Conservation (phyloP, 2,113 vertebrate genomes). For the Hoplias malabaricus region DNA sequence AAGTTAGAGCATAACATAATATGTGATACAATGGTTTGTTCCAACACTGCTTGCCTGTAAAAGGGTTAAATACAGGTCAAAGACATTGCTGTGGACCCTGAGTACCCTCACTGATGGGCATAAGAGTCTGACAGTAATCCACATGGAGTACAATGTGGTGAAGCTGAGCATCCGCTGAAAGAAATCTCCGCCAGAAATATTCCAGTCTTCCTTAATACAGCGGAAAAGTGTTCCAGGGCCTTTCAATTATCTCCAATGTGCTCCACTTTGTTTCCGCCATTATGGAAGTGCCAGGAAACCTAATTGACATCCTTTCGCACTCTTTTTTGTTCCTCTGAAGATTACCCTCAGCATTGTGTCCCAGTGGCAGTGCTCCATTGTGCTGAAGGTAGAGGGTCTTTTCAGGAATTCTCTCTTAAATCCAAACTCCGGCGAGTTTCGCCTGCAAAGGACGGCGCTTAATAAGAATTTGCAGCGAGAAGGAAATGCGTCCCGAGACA, state of each 20-base stretch:
- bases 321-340: not conserved
- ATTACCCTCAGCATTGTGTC: not conserved
- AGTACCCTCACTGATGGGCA: not conserved
- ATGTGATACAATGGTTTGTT: too few species aligned
- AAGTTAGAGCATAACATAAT: too few species aligned
- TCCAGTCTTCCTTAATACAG: not conserved
- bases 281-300: constrained; percentile 2
- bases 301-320: not conserved
- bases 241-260: not conserved
- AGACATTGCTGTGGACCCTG: not conserved
- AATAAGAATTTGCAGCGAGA: not conserved
- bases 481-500: not conserved
- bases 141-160: not conserved
- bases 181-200: not conserved
- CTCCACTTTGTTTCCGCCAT: not conserved
- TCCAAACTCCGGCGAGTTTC: not conserved
- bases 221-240: not conserved
- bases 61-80: not conserved
- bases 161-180: not conserved
- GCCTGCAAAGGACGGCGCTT: not conserved
- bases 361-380: not conserved
- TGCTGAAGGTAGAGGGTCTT: not conserved
- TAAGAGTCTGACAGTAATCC: not conserved
- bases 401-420: not conserved
- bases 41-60: too few species aligned